A percentile compares a stretch with the other conserved stretches of the same genome.
Conservation (phyloP, 2,888 invertebrate species). For the Xestoiulus laeticollis region DNA sequence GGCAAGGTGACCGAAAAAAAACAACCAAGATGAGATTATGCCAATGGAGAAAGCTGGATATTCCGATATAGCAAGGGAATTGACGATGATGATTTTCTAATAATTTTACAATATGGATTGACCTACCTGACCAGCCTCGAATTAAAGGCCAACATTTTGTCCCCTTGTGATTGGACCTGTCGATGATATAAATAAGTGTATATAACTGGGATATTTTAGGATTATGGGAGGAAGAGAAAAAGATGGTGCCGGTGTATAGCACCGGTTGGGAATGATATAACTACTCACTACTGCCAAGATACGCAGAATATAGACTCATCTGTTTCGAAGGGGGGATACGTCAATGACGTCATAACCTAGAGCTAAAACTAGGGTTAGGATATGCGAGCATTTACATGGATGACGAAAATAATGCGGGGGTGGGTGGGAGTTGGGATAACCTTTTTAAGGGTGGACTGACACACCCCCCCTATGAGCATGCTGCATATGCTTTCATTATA, state of each 20-base stretch:
- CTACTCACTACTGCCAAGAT: background rate
- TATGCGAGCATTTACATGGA: too few species aligned
- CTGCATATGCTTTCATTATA: too few species aligned
- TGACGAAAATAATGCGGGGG: too few species aligned
- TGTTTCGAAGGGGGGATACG: background rate
- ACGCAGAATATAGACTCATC: background rate
- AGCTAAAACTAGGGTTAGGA: background rate
- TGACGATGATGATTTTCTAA: background rate
- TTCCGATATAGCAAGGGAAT: background rate
- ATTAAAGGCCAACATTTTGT: background rate
- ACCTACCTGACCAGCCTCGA: conserved; percentile 12
- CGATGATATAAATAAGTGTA: background rate
- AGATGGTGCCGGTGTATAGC: background rate
- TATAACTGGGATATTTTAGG: background rate
- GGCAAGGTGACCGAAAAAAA: conserved; percentile 3
- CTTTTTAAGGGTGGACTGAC: too few species aligned
- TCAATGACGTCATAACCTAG: background rate
- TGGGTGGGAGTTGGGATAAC: too few species aligned
- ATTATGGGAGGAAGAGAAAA: too few species aligned
- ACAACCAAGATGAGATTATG: background rate
- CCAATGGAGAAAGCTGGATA: background rate
- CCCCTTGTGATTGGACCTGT: background rate
- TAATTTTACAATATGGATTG: background rate
- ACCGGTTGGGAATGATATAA: background rate
- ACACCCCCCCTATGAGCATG: too few species aligned